Evolutionary conservation across 2,797 vertebrate genomes (phyloP).

Genomic region (Anableps anableps): DNA sequence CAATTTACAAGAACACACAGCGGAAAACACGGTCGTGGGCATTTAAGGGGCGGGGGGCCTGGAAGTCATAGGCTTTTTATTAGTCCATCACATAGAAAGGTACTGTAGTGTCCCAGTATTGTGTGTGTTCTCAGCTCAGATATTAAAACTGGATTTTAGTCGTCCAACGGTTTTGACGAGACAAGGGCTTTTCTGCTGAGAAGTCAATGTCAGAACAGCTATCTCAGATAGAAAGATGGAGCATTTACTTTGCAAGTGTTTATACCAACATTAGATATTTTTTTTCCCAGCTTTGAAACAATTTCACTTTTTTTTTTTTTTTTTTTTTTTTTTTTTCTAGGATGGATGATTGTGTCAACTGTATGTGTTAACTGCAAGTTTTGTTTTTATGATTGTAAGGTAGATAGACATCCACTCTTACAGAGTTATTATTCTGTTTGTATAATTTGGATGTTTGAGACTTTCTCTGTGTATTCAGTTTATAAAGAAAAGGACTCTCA

Average conservation of each 20-base stretch:
- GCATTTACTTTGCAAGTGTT: neutral
- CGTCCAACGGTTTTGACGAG: conserved; percentile 37
- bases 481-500: conserved; percentile 54
- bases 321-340: conserved; percentile 8
- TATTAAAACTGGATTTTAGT: conserved; percentile 53
- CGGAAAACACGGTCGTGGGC: neutral
- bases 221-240: conserved; percentile 23
- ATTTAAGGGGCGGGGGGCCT: too few species aligned
- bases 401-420: neutral
- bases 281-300: neutral
- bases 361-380: conserved; percentile 9
- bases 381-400: conserved; percentile 11
- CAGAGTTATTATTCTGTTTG: conserved; percentile 26
- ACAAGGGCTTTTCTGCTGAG: conserved; percentile 39
- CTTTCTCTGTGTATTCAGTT: conserved; percentile 23
- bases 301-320: conserved; percentile 5
- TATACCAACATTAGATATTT: neutral
- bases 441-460: conserved; percentile 22
- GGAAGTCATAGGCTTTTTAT: neutral
- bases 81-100: conserved; percentile 38
- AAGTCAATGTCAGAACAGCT: conserved; percentile 27
- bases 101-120: conserved; percentile 31
- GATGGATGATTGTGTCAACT: neutral
- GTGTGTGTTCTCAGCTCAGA: conserved; percentile 19
- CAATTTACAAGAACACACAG: neutral